Percentiles rank a stretch among this genome's conserved stretches.
phyloP scores from a whole-genome alignment of 2,113 vertebrate species.

The Erinaceus europaeus region DNA sequence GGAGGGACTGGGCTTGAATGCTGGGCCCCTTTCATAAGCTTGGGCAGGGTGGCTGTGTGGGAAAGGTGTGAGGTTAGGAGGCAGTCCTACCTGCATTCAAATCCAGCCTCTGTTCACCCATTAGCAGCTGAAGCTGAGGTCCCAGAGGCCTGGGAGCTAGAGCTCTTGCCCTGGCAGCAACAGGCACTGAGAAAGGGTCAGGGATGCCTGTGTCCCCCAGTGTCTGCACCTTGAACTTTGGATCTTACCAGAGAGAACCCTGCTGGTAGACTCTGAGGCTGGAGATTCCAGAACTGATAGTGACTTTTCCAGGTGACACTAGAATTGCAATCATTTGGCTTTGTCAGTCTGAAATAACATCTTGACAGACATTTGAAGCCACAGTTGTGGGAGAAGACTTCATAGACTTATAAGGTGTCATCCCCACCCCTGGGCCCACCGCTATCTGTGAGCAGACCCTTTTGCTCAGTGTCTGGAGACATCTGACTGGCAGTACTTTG shows the following conservation, averaged over 20 bases:
- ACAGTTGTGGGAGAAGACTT: background rate
- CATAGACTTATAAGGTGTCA: background rate
- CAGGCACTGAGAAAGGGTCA: background rate
- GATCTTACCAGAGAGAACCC: background rate
- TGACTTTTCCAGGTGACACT: background rate
- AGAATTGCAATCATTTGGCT: background rate
- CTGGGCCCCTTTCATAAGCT: too few relatives aligned
- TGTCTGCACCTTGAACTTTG: background rate
- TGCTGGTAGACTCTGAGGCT: background rate
- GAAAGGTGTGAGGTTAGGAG: background rate
- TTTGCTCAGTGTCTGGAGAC: background rate
- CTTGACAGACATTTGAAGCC: background rate
- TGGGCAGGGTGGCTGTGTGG: accelerated
- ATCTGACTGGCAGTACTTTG: background rate
- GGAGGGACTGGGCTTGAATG: too few relatives aligned
- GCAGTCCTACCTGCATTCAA: background rate
- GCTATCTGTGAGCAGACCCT: background rate
- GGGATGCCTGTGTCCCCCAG: background rate
- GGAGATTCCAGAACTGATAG: background rate
- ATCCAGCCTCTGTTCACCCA: background rate
- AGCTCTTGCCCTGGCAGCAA: too few relatives aligned
- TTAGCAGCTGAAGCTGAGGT: background rate
- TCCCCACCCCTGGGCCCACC: background rate
- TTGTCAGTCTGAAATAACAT: background rate
- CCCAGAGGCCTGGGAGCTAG: background rate